Evolutionary conservation across 2,797 vertebrate genomes (phyloP), one percentile per base, ranked within the genome.

Genomic region (Chaunax sp.): DNA sequence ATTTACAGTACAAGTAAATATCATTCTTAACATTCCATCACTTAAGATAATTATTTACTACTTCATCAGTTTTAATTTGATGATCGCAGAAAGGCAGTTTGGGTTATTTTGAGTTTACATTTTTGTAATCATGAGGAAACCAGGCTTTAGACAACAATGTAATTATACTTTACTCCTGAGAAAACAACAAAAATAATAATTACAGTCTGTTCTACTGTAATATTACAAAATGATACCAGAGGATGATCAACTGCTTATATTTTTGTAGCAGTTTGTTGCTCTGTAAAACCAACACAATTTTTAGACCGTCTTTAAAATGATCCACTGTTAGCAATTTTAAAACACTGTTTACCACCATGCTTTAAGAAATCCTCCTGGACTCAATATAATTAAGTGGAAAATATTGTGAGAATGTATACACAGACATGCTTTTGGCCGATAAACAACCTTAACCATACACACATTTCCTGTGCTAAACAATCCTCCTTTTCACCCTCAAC

Each of bases 391-490:
- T 53, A 51, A 45, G 13, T 62, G 74, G 66, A 77, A 37, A 12
- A 4, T n/a, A n/a, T 37, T 37, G 35, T 12, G 89, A 80, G 67
- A 71, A 83, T 80, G 81, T 20, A 73, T 63, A 75, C 49, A 52
- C 46, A 28, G 56, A 74, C 55, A 84, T 64, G 59, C 64, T 82
- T 77, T 82, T 74, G 76, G 25, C 69, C 66, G 45, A 41, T 81
- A 78, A 89, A 82, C 83, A 81, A 41, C 56, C 44, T 22, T 13
- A 69, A 71, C 67, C 66, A 72, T 54, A 72, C 53, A 64, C 61
- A 73, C 45, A 56, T 58, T 84, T 87, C 75, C 75, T 77, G 54
- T 64, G 60, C 35, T 43, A 70, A 60, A 82, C 77, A 84, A 67
- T 60, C 45, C n/a, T 9, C 45, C 77, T 74, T 87, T 88, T 85